Evolutionary conservation across 2,888 invertebrate species (phyloP), one percentile per base, ranked within the genome.

Genomic region (Dyspetes luteomarginatus): DNA sequence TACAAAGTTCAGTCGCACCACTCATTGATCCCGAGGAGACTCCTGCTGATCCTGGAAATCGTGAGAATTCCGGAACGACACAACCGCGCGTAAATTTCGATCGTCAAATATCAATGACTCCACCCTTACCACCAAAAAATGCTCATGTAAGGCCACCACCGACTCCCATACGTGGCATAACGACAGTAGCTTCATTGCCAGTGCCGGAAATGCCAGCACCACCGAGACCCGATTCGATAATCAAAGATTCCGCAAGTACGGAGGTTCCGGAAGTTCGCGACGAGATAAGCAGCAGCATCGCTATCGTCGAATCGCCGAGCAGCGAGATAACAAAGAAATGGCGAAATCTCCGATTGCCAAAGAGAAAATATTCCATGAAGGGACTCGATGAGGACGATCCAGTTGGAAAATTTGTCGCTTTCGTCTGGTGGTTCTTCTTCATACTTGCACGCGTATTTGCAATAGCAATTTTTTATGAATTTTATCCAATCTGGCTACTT

Each of bases 341-440:
- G 65, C 77, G 73, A 19, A 86, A 78, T 45, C 55, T 91, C 1
- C 87, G 85, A 76, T 69, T 90, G 69, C 88, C 89, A 4, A 87
- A 86, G 82, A 83, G 90, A 65, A 88, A 82, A 43, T 85, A 89
- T 75, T 88, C 89, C n/a, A 76, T 88, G 0, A 95, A 95, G 84
- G 96, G 96, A 4, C 93, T 97, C 5, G 95, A 96, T 82, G 96
- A 96, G 82, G 96, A 96, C 85, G 96, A 97, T 86, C 93, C 95
- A 0, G 93, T 95, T 0, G 96, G 95, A 9, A 94, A 94, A 84
- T 89, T 95, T 4, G 93, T 96, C 2, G 94, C 95, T 26, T 96
- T 95, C 88, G 90, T 95, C n/a, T 96, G 96, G 89, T 97, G 97
- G 97, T 95, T 96, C 82, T 92, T 95, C 52, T 97, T 96, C 88